Conservation (phyloP, 2,888 invertebrate genomes). For the Philhelius pedissequus region DNA sequence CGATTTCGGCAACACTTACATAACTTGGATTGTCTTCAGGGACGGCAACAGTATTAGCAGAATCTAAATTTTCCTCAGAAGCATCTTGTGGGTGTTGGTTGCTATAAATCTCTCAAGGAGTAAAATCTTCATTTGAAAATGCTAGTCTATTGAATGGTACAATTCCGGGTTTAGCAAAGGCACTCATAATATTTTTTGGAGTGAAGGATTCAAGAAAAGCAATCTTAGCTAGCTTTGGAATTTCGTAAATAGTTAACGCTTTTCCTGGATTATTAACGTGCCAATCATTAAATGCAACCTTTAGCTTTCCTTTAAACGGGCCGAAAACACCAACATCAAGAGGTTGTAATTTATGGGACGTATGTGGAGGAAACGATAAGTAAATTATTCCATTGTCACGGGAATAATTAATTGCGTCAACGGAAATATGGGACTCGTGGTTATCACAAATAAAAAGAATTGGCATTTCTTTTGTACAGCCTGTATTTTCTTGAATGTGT, state of each 20-base stretch:
- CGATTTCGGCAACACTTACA: background rate
- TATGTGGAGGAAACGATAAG: too few relatives aligned
- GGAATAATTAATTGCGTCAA: too few relatives aligned
- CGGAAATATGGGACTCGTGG: too few relatives aligned
- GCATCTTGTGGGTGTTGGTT: too few relatives aligned
- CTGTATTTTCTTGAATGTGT: too few relatives aligned
- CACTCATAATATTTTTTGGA: slow-evolving; percentile 19
- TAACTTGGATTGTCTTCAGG: background rate
- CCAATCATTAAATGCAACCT: slow-evolving; percentile 21
- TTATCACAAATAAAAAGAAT: too few relatives aligned
- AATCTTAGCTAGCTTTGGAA: slow-evolving; percentile 10
- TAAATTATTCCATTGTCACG: too few relatives aligned
- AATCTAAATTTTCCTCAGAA: too few relatives aligned
- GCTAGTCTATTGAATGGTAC: slow-evolving; percentile 33
- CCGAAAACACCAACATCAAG: too few relatives aligned
- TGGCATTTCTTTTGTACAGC: too few relatives aligned
- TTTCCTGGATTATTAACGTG: slow-evolving; percentile 29
- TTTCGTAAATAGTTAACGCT: slow-evolving; percentile 13
- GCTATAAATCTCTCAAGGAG: slow-evolving; percentile 29
- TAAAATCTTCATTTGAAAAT: slow-evolving; percentile 25
- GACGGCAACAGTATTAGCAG: background rate
- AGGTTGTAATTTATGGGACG: too few relatives aligned
- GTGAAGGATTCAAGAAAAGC: slow-evolving; percentile 25
- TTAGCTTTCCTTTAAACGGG: slow-evolving; percentile 13
- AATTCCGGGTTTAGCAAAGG: slow-evolving; percentile 36